A percentile compares a stretch with the other conserved stretches of the same genome.
Conservation (phyloP, 2,888 invertebrate genomes). For the Tholera decimalis region DNA sequence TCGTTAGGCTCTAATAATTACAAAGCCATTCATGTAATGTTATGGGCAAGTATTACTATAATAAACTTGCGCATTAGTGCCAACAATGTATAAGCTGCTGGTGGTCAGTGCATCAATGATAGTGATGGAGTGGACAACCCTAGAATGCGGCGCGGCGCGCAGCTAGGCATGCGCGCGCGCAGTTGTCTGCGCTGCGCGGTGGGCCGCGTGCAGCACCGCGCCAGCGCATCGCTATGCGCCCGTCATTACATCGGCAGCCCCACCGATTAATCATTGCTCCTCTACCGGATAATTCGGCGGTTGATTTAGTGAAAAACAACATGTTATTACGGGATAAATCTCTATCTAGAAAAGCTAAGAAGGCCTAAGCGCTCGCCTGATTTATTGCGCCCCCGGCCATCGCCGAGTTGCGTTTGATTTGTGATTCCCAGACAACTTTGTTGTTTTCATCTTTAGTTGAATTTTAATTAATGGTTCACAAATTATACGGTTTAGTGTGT, state of each 20-base stretch:
- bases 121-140: constrained; percentile 43
- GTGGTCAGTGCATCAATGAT: constrained; percentile 42
- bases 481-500: constrained; percentile 86
- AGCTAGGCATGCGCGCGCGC: constrained; percentile 41
- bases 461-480: constrained; percentile 89
- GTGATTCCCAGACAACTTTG: constrained; percentile 84
- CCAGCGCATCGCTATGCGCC: constrained; percentile 65
- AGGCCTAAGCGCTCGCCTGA: constrained; percentile 89
- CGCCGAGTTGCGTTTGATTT: constrained; percentile 88
- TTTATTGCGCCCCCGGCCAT: constrained; percentile 86
- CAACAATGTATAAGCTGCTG: constrained; percentile 33
- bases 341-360: constrained; percentile 92
- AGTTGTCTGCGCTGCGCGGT: constrained; percentile 35
- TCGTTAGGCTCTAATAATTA: constrained; percentile 25
- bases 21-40: constrained; percentile 6
- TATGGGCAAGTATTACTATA: constrained; percentile 27
- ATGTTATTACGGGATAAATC: constrained; percentile 91
- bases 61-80: constrained; percentile 35
- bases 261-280: constrained; percentile 88
- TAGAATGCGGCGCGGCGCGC: constrained; percentile 34
- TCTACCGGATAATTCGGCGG: constrained; percentile 91
- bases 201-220: constrained; percentile 62
- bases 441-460: constrained; percentile 89
- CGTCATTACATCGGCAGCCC: constrained; percentile 86
- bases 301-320: constrained; percentile 91